A percentile compares a stretch with the other conserved stretches of the same genome.
Evolutionary conservation across 2,113 vertebrate species (phyloP).

Genomic region (Amphiprion percula): DNA sequence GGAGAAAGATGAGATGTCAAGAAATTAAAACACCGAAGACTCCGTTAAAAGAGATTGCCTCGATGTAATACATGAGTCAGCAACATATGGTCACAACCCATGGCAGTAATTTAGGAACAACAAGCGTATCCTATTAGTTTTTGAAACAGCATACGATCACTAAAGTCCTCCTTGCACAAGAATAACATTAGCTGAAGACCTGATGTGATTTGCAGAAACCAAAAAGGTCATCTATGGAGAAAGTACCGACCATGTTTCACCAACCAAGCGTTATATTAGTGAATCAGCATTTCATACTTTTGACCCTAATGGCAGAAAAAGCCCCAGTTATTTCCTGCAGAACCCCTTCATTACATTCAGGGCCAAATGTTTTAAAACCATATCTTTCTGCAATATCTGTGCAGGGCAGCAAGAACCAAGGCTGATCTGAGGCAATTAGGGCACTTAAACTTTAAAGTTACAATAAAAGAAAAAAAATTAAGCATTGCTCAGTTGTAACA

Average conservation of each 20-base stretch:
- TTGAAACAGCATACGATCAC: conserved; percentile 18
- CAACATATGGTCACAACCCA: conserved; percentile 26
- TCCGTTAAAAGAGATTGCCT: conserved; percentile 19
- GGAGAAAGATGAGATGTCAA: conserved; percentile 10
- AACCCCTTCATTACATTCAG: not conserved
- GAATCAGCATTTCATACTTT: not conserved
- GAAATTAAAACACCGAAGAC: conserved; percentile 24
- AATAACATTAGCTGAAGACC: not conserved
- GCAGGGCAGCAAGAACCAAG: no score
- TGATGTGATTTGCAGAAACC: not conserved
- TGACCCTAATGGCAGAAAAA: not conserved
- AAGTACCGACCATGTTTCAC: not conserved
- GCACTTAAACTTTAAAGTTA: no score
- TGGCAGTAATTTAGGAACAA: conserved; percentile 15
- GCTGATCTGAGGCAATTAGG: no score
- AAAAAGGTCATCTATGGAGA: not conserved
- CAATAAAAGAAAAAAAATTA: no score
- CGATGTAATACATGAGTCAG: conserved; percentile 45
- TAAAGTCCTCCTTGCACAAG: not conserved
- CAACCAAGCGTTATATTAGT: not conserved
- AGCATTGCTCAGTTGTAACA: no score
- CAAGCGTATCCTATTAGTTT: conserved; percentile 30
- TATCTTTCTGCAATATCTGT: no score
- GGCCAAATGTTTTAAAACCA: no score
- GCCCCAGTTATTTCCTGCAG: not conserved